Evolutionary conservation across 2,888 invertebrate species (phyloP).

Genomic region (Monochamus alternatus): DNA sequence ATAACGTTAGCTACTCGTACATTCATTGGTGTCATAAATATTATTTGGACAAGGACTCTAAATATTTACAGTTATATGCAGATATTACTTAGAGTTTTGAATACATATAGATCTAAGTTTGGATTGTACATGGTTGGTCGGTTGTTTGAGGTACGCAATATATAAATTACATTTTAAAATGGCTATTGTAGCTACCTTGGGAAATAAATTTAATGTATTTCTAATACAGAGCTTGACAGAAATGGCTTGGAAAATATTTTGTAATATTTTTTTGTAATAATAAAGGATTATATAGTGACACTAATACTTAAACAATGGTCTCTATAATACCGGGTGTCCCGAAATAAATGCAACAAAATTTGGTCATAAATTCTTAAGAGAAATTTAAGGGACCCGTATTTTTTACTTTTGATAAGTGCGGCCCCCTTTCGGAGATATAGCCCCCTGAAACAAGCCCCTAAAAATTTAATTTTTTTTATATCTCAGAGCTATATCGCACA

Average conservation of each 20-base stretch:
- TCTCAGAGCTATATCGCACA: too few relatives aligned
- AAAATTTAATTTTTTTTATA: too few relatives aligned
- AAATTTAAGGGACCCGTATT: too few relatives aligned
- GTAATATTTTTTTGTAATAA: too few relatives aligned
- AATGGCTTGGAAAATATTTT: background rate
- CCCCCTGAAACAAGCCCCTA: too few relatives aligned
- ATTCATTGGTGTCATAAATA: constrained; percentile 32
- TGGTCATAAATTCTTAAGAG: too few relatives aligned
- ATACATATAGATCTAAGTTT: constrained; percentile 27
- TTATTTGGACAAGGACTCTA: constrained; percentile 25
- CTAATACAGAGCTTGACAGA: background rate
- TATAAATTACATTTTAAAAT: constrained; percentile 15
- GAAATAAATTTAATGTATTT: background rate
- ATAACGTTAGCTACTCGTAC: constrained; percentile 5
- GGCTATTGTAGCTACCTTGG: background rate
- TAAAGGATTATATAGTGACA: too few relatives aligned
- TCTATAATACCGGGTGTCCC: too few relatives aligned
- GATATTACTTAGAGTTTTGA: constrained; percentile 8
- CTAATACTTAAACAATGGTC: too few relatives aligned
- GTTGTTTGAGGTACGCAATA: constrained; percentile 28
- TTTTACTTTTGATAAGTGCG: too few relatives aligned
- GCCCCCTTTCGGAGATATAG: too few relatives aligned
- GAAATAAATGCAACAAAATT: too few relatives aligned
- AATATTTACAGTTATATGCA: background rate
- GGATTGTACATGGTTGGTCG: constrained; percentile 38